Evolutionary conservation across 2,888 invertebrate species (phyloP).

Genomic region (Priocnemis perturbator): DNA sequence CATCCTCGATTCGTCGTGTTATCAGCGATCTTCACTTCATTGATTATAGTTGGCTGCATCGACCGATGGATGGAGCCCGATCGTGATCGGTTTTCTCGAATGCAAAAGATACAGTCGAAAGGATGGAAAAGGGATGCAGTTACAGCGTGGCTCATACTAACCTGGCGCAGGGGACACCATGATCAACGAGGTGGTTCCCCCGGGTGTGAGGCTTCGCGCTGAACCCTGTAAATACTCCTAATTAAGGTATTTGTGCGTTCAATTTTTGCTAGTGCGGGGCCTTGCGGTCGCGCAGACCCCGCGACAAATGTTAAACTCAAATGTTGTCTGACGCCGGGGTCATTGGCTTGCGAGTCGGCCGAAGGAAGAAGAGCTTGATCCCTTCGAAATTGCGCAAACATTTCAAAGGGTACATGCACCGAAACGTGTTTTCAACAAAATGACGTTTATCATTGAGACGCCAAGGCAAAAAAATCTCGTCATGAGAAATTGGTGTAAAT

Average conservation of each 20-base stretch:
- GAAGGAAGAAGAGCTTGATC: no score
- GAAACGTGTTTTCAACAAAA: no score
- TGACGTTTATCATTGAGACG: no score
- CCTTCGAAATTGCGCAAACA: no score
- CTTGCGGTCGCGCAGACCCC: conserved; percentile 46
- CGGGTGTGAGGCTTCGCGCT: conserved; percentile 49
- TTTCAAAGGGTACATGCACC: no score
- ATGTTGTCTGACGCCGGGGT: not conserved
- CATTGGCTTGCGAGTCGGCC: no score
- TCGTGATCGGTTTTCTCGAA: not conserved
- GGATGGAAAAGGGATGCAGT: not conserved
- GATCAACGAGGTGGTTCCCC: conserved; percentile 62
- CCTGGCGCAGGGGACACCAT: conserved; percentile 60
- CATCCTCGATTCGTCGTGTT: not conserved
- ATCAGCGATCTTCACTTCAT: conserved; percentile 34
- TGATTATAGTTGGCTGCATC: conserved; percentile 3
- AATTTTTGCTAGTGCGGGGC: conserved; percentile 59
- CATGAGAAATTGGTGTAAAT: no score
- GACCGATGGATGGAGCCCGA: conserved; percentile 37
- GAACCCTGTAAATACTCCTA: conserved; percentile 55
- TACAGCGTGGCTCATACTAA: conserved; percentile 48
- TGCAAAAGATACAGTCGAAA: not conserved
- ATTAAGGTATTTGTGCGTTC: conserved; percentile 53
- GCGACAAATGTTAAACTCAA: conserved; percentile 25
- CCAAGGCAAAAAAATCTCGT: no score